Conservation (phyloP, 1,140 invertebrate species). For the Scaptomyza montana region DNA sequence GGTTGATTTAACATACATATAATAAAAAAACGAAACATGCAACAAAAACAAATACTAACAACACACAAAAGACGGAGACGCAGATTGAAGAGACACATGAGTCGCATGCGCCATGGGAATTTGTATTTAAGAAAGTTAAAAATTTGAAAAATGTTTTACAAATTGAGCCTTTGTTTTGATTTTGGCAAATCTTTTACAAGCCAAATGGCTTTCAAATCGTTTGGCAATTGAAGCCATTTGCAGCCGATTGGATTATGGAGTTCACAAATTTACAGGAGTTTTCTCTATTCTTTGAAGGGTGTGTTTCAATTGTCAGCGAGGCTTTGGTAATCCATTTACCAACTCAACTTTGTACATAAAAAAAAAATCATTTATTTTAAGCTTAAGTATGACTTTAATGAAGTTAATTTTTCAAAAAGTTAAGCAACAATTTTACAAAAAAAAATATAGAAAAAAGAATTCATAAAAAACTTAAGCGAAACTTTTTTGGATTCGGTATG, state of each 20-base stretch:
- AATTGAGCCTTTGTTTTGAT: constrained; percentile 46
- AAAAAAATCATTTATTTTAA: no score
- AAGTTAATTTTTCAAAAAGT: not conserved
- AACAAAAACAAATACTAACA: no score
- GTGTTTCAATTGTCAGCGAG: not conserved
- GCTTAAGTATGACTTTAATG: no score
- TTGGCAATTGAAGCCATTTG: not conserved
- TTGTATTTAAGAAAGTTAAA: constrained; percentile 17
- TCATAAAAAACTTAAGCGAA: constrained; percentile 37
- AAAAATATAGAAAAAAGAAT: not conserved
- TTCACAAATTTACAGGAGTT: not conserved
- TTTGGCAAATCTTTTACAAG: constrained; percentile 7
- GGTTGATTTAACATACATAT: constrained; percentile 4
- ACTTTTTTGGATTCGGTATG: constrained; percentile 33
- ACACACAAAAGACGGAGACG: no score
- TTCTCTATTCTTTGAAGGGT: not conserved
- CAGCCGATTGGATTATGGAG: constrained; percentile 12
- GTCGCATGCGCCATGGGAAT: constrained; percentile 46
- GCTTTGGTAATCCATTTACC: no score
- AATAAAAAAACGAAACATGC: not conserved
- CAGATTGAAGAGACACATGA: no score
- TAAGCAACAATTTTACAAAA: not conserved
- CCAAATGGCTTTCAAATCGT: constrained; percentile 14
- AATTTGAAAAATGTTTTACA: constrained; percentile 48
- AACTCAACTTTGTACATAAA: no score